Base-by-base conservation (phyloP, 2,888 invertebrate genomes). In the Danaus chrysippus region DNA sequence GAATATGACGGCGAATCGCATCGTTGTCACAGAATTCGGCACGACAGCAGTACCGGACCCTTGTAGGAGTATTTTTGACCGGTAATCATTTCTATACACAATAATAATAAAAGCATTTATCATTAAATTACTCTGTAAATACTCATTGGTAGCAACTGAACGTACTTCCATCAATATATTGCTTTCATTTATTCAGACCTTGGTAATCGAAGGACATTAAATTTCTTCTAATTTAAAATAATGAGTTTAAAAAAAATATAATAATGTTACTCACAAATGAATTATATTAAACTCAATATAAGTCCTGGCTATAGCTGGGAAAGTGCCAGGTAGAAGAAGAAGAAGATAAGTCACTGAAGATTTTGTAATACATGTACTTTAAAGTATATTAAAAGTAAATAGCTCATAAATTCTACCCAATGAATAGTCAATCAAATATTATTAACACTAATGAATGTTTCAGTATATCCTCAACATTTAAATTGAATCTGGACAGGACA, bases 21-120 rank as follows among this genome's bases (percentile, higher is more conserved):
- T 98, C 68, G 95, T 97, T 0, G 92, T 95, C 8, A 94, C 95
- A 0, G 97, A 97, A 77, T 97, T 97, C 78, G 97, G 96, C 0
- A 96, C 96, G 0, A 91, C 91, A 59, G 92, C 94, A 0, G 93
- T 93, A 5, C 95, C 96, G 0, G 97, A 97, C 83, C 96, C 96
- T 63, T 94, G 94, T 67, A 94, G 94, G 71, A 93, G 93, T 10
- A 95, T 95, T 69, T 95, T 95, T 68, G 92, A 93, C 71, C 92
- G 89, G 91, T 92, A 59, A 10, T 44, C 34, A 41, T 57, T 13
- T 74, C 49, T 1, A 15, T 3, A 43, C 3, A 12, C n/a, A 43
- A 12, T 43, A 3, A 43, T 43, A 3, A 43, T 9, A 43, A 23
- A 5, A 23, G 5, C 5, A 11, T 11, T 10, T 58, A 19, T 34